Percentiles rank a stretch among this genome's conserved stretches.
Conservation (phyloP, 1,140 invertebrate genomes). For the Vollenhovia emeryi region DNA sequence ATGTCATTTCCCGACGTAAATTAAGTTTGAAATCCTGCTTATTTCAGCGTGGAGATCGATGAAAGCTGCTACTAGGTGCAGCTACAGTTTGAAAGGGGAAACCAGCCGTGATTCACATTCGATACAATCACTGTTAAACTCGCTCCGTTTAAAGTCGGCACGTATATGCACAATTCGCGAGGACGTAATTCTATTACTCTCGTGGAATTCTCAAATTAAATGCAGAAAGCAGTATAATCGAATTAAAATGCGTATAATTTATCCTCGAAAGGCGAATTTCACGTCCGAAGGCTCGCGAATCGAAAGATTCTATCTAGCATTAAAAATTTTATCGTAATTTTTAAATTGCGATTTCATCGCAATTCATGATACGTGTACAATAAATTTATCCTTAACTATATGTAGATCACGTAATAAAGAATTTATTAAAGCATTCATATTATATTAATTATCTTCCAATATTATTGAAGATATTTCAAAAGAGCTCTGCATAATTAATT, state of each 20-base stretch:
- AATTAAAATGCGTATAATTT: constrained; percentile 19
- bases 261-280: constrained; percentile 32
- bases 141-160: constrained; percentile 55
- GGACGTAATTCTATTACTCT: constrained; percentile 33
- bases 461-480: not conserved
- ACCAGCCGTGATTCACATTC: constrained; percentile 60
- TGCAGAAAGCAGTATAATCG: constrained; percentile 7
- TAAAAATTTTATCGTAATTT: not conserved
- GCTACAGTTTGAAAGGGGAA: constrained; percentile 59
- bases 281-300: not conserved
- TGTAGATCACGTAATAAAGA: not conserved
- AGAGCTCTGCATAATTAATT: not conserved
- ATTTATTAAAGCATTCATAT: not conserved
- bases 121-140: constrained; percentile 57
- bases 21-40: constrained; percentile 69
- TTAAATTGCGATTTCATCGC: not conserved
- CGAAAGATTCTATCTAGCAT: not conserved
- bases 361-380: not conserved
- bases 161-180: constrained; percentile 25
- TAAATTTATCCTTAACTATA: not conserved
- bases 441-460: not conserved
- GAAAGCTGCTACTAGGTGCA: constrained; percentile 41
- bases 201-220: constrained; percentile 49
- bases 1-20: constrained; percentile 70
- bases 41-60: constrained; percentile 63